Evolutionary conservation across 1,140 invertebrate genomes (phyloP).

Genomic region (Bombyx mandarina): DNA sequence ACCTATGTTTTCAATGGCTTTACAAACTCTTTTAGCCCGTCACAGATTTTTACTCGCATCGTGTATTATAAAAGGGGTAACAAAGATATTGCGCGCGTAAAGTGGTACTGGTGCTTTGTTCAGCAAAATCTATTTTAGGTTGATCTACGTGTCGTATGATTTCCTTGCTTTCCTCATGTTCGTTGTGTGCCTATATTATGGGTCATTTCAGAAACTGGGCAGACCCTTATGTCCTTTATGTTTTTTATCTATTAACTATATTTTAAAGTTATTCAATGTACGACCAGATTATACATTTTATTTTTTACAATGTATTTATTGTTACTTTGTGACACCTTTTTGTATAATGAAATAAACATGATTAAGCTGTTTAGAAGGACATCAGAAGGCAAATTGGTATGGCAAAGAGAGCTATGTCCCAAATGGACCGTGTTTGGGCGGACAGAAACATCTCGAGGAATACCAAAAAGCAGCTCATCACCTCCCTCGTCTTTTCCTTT

Average conservation of each 20-base stretch:
- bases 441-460: no score
- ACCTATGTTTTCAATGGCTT: no score
- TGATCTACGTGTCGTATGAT: slow-evolving; percentile 25
- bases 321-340: no score
- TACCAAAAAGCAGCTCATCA: no score
- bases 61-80: slow-evolving; percentile 16
- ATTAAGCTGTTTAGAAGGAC: no score
- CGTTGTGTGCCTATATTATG: slow-evolving; percentile 26
- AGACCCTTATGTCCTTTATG: slow-evolving; percentile 8
- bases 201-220: slow-evolving; percentile 23
- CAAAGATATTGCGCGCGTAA: slow-evolving; percentile 17
- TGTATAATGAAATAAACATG: no score
- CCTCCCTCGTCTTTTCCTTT: no score
- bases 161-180: slow-evolving; percentile 31
- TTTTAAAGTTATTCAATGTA: slow-evolving; percentile 22
- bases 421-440: no score
- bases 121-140: slow-evolving; percentile 13
- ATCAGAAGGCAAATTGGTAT: no score
- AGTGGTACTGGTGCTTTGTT: slow-evolving; percentile 18
- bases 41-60: slow-evolving; percentile 1
- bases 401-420: no score
- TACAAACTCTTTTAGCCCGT: no score
- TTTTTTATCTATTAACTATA: slow-evolving; percentile 25
- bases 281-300: slow-evolving; percentile 18
- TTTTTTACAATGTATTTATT: no score